Base-by-base conservation (phyloP, 1,140 invertebrate species). In the Capitella teleta region DNA sequence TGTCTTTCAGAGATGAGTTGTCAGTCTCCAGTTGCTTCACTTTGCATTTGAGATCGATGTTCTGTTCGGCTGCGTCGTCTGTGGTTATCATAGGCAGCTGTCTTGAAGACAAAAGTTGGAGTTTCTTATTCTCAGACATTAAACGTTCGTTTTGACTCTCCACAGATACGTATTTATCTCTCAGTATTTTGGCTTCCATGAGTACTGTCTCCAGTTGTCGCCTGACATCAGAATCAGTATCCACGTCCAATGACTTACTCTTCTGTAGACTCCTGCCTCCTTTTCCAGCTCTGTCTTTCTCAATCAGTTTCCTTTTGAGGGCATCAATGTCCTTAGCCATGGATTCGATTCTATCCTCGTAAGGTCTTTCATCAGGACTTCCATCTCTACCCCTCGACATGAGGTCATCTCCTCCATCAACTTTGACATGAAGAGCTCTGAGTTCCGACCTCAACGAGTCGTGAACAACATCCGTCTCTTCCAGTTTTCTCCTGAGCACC, bases 401-500 rank as follows among this genome's bases (percentile, higher is more conserved):
- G n/a, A 8, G 30, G 8, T 32, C 28, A 2, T 24, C 42, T 6
- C 28, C 28, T 21, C 42, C 42, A 19, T 63, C 53, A 19, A 66
- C 43, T 37, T 56, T 57, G 12, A 55, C 41, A 4, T 32, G 19
- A 18, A 55, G 26, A 12, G 40, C 37, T 25, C 49, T 53, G 18
- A 48, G 38, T 24, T 53, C 52, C 3, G 21, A 28, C 23, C 44
- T 38, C 2, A 55, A 44, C 25, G 40, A 38, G 0, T 55, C 51
- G 44, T 50, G 41, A 14, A 49, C 52, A 28, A 79, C 78, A 73
- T 91, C 86, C 48, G 87, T 70, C 57, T 89, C 86, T 68, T 87
- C 84, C 30, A 88, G 80, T 70, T 88, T 90, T 50, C 82, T 78
- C 28, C 86, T 74, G 40, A 89, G 70, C 49, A 88, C 82, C 3